Base-by-base conservation (phyloP, 1,140 invertebrate species). In the Microplitis mediator region DNA sequence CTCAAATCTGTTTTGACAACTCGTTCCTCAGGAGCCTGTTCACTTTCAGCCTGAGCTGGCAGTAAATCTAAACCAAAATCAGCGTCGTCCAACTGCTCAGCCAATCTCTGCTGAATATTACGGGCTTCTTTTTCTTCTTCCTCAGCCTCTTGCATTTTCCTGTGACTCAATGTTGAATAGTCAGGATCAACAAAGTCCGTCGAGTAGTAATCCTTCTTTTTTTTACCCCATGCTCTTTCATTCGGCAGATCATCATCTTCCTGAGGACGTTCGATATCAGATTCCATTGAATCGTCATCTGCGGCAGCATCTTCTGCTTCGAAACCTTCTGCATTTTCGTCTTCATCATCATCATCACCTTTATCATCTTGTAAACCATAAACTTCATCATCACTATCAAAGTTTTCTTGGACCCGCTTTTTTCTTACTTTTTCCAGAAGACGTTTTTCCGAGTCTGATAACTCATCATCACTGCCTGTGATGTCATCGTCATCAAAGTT, bases 161-260 rank as follows among this genome's bases (percentile, higher is more conserved):
- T 91, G 75, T 91, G 90, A 73, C 58, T 79, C 13, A 79, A 74
- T 79, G 89, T 91, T 51, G 92, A 90, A 89, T 93, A 95, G 87
- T 97, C 95, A 76, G 92, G 89, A 88, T 97, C 95, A 13, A 96
- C 91, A 86, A 95, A 96, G 88, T 97, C 95, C 1, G 95, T 94
- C 56, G 92, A 92, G 85, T 96, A 96, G 84, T 92, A 98, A 52
- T 89, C 88, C 75, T 86, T 90, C 76, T 93, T 93, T 72, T 93
- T 93, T 77, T 91, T 91, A 9, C 96, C 95, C 96, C 96, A 97
- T 16, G 94, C 94, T 87, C 92, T 92, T 9, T 90, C 89, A 84
- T 95, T 90, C 4, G 94, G 94, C 54, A 96, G 84, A 76, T 89
- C 87, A 76, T 90, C 87, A 80, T 92, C 91, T 75, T 91, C 90